These are phyloP conservation scores for Cheilosia soror DNA, from an alignment of 2,888 invertebrate genomes.

Conservation along the genomic window DNA sequence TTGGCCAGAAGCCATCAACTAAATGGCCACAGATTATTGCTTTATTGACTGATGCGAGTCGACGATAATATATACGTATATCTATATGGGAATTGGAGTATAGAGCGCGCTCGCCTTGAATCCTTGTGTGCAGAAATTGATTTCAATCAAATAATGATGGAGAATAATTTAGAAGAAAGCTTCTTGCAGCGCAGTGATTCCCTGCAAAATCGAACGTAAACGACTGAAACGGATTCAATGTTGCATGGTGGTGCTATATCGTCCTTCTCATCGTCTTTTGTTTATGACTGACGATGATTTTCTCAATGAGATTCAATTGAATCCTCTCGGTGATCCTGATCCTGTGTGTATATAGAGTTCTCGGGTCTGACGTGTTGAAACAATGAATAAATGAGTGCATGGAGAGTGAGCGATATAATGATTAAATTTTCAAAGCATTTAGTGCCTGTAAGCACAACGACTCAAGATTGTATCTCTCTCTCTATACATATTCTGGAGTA, in stretches of 20 bases:
- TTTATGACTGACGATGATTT: conserved; percentile 73
- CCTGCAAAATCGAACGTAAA: conserved; percentile 45
- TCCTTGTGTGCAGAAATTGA: conserved; percentile 61
- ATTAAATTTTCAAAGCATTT: conserved; percentile 75
- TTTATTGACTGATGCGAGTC: conserved; percentile 74
- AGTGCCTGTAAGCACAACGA: conserved; percentile 57
- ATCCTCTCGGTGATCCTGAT: conserved; percentile 49
- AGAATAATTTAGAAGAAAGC: conserved; percentile 73
- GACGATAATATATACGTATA: neutral
- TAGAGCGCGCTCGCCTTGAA: neutral
- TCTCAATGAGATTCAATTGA: conserved; percentile 71
- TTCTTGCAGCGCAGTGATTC: conserved; percentile 49
- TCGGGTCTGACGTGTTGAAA: conserved; percentile 65
- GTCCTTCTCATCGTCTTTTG: conserved; percentile 57
- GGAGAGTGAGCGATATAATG: conserved; percentile 53
- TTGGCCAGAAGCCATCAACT: conserved; percentile 76
- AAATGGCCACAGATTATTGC: conserved; percentile 76
- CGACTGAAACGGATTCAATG: conserved; percentile 54
- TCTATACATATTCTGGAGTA: conserved; percentile 21
- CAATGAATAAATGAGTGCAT: conserved; percentile 72
- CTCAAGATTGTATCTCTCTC: conserved; percentile 54
- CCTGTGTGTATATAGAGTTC: conserved; percentile 21
- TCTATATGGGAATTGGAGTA: neutral
- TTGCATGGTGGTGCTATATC: conserved; percentile 41
- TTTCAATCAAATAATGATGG: conserved; percentile 75